Percentiles rank a stretch among this genome's conserved stretches.
These are phyloP conservation scores for Aleiodes testaceus DNA, from an alignment of 2,888 invertebrate species.

Conservation along the genomic window DNA sequence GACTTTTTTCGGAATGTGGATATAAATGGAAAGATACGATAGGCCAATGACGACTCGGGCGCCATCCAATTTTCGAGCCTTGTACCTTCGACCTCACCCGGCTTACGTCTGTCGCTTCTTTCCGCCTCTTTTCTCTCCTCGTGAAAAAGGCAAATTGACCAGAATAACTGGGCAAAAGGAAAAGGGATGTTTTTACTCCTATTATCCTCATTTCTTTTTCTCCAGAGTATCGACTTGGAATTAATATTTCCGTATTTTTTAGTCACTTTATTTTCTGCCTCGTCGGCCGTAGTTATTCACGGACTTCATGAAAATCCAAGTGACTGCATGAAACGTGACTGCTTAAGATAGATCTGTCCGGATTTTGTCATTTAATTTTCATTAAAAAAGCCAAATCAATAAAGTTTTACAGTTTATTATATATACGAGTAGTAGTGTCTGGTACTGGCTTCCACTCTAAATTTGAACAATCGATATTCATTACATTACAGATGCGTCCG, in stretches of 20 bases:
- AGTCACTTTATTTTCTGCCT: conserved; percentile 13
- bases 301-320: conserved; percentile 9
- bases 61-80: conserved; percentile 35
- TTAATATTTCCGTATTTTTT: conserved; percentile 18
- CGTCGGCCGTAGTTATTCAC: conserved; percentile 4
- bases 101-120: not conserved
- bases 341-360: conserved; percentile 7
- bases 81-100: conserved; percentile 27
- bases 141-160: conserved; percentile 23
- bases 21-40: conserved; percentile 9
- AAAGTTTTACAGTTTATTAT: not conserved
- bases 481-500: conserved; percentile 31
- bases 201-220: not conserved
- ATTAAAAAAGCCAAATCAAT: conserved; percentile 33
- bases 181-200: conserved; percentile 21
- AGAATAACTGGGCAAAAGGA: conserved; percentile 9
- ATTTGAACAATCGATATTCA: conserved; percentile 53
- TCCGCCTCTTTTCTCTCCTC: not conserved
- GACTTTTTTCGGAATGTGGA: not conserved
- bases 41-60: conserved; percentile 28
- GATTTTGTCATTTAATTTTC: conserved; percentile 1
- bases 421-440: conserved; percentile 19
- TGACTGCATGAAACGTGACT: conserved; percentile 26
- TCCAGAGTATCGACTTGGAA: conserved; percentile 14
- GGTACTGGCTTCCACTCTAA: conserved; percentile 40